phyloP scores from a whole-genome alignment of 2,888 invertebrate genomes.

The Ormyrus rosae region DNA sequence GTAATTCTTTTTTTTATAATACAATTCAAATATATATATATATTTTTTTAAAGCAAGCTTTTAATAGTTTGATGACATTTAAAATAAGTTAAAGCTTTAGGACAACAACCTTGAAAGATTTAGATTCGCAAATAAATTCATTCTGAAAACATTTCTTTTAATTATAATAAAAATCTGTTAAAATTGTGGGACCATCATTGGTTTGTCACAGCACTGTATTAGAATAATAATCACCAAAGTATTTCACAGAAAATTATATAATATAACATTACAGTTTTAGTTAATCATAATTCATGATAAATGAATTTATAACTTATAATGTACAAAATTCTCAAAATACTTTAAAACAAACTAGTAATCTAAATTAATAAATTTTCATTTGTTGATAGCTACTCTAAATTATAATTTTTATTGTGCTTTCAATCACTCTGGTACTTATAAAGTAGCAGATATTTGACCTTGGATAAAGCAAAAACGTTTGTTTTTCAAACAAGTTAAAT shows the following conservation, averaged over 20 bases:
- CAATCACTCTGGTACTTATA: conserved; percentile 25
- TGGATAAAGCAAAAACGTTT: background rate
- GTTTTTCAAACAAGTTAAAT: too few species aligned
- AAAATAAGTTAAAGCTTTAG: conserved; percentile 53
- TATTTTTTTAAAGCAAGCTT: background rate
- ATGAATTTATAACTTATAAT: background rate
- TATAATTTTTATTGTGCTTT: conserved; percentile 31
- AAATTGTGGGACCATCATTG: conserved; percentile 30
- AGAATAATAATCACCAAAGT: conserved; percentile 10
- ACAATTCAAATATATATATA: conserved; percentile 30
- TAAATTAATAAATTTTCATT: conserved; percentile 9
- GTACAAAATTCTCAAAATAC: conserved; percentile 6
- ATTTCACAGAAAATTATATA: conserved; percentile 1
- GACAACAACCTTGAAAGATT: conserved; percentile 9
- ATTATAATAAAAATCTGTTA: conserved; percentile 16
- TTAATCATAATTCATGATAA: too few species aligned
- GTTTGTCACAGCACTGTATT: conserved; percentile 29
- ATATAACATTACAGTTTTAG: background rate
- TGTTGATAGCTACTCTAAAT: conserved; percentile 4
- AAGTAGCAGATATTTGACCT: conserved; percentile 22
- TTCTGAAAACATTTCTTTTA: background rate
- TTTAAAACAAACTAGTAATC: background rate
- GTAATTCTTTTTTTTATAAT: conserved; percentile 1
- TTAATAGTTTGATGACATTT: conserved; percentile 60
- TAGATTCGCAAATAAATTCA: conserved; percentile 13